Evolutionary conservation across 2,797 vertebrate genomes (phyloP).

Genomic region (Pitangus sulphuratus): DNA sequence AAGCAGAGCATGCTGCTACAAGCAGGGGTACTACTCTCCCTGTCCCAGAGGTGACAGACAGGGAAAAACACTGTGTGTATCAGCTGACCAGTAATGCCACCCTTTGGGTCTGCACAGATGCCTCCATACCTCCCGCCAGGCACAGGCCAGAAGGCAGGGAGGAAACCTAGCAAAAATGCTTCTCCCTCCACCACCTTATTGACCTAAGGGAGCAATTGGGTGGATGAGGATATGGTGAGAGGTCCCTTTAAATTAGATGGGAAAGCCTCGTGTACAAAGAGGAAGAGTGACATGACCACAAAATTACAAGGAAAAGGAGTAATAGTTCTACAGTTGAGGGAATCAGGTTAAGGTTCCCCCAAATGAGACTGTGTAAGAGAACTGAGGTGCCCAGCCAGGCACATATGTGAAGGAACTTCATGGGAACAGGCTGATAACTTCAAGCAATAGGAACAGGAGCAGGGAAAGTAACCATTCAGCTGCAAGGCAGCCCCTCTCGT

Average conservation of each 20-base stretch:
- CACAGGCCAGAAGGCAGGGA: not conserved
- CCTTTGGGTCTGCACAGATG: rapidly evolving
- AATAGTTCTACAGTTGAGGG: not conserved
- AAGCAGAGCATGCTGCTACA: not conserved
- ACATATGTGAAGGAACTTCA: rapidly evolving
- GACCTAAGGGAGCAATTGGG: not conserved
- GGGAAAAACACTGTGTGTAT: not conserved
- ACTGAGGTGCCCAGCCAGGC: not conserved
- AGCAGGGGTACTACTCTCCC: not conserved
- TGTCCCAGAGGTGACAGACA: not conserved
- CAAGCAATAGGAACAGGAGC: too few species aligned
- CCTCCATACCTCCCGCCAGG: not conserved
- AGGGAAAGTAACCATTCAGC: not conserved
- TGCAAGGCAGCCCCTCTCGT: not conserved
- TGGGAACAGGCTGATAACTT: not conserved
- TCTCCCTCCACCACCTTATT: not conserved
- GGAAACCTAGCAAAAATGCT: not conserved
- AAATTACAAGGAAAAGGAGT: not conserved
- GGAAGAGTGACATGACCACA: not conserved
- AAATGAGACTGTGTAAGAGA: rapidly evolving
- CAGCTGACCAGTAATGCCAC: not conserved
- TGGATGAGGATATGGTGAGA: not conserved
- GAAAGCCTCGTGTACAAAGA: not conserved
- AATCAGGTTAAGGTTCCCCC: not conserved
- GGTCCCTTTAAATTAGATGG: not conserved